These are phyloP conservation scores for Phalacrocorax brasilianus DNA, from an alignment of 2,113 vertebrate genomes.

Conservation along the genomic window DNA sequence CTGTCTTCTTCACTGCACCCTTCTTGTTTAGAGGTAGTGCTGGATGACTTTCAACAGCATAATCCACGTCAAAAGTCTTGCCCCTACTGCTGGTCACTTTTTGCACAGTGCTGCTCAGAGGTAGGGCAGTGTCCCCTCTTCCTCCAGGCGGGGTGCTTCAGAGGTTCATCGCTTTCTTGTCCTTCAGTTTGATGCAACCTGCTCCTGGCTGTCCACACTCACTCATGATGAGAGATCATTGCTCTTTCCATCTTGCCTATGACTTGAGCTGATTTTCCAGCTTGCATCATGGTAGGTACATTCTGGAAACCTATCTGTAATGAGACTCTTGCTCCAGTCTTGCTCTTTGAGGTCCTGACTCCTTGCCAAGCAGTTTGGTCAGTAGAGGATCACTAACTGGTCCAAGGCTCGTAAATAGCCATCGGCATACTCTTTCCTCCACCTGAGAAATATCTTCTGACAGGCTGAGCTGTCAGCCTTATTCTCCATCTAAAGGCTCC, in stretches of 20 bases:
- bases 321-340: not conserved
- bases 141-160: accelerated
- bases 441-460: not conserved
- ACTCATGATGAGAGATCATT: not conserved
- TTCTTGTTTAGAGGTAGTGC: not conserved
- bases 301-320: not conserved
- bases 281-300: not conserved
- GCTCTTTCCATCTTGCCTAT: not conserved
- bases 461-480: not conserved
- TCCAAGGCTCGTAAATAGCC: not conserved
- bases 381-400: not conserved
- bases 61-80: not conserved
- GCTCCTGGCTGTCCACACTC: not conserved
- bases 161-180: not conserved
- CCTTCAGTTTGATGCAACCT: not conserved
- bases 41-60: not conserved
- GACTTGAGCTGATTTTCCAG: not conserved
- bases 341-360: not conserved
- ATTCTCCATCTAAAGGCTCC: not conserved
- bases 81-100: not conserved
- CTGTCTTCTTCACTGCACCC: not conserved
- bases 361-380: not conserved
- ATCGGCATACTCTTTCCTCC: not conserved
- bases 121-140: not conserved
- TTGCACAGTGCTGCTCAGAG: not conserved